Percentiles rank a stretch among this genome's conserved stretches.
Conservation (phyloP, 2,888 invertebrate species). For the Polyommatus iphigenia region DNA sequence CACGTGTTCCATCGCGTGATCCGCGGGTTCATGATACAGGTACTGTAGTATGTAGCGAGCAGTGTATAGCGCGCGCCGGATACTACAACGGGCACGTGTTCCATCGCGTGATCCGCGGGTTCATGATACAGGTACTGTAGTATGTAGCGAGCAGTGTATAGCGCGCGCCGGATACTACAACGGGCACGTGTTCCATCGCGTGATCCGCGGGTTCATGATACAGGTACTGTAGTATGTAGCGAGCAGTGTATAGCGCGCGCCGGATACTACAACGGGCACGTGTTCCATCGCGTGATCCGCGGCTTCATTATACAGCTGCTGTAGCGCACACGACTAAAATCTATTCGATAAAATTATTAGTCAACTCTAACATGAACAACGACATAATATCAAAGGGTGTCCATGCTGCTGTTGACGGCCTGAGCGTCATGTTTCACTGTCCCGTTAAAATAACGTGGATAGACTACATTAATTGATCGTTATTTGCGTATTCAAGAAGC, state of each 20-base stretch:
- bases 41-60: neutral
- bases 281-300: conserved; percentile 97
- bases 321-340: too few relatives aligned
- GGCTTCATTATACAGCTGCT: conserved; percentile 87
- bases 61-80: conserved; percentile 87
- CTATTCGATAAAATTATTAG: too few relatives aligned
- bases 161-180: conserved; percentile 98
- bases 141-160: too few relatives aligned
- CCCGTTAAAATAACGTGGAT: too few relatives aligned
- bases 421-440: too few relatives aligned
- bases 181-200: conserved; percentile 96
- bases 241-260: conserved; percentile 82
- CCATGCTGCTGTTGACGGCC: too few relatives aligned
- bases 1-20: conserved; percentile 97
- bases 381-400: too few relatives aligned
- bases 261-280: conserved; percentile 97
- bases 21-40: conserved; percentile 91
- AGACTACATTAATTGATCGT: too few relatives aligned
- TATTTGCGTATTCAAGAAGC: too few relatives aligned
- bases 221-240: conserved; percentile 48
- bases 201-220: conserved; percentile 95
- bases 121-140: conserved; percentile 81
- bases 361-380: too few relatives aligned
- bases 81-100: conserved; percentile 98
- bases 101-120: conserved; percentile 97